Base-by-base conservation (phyloP, 2,113 vertebrate species). In the Pelecanoides urinatrix region DNA sequence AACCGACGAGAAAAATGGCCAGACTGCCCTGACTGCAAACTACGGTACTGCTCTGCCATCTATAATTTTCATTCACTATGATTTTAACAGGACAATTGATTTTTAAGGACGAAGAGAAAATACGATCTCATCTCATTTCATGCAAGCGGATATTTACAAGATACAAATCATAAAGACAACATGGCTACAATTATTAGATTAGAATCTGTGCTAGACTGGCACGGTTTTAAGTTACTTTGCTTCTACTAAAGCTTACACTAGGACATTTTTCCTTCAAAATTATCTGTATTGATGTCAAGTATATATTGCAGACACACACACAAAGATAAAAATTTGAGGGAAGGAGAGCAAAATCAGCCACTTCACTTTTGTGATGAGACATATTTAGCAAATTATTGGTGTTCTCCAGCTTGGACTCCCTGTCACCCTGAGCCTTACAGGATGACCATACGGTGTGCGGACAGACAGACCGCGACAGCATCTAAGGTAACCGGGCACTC, bases 371-470 rank as follows among this genome's bases (percentile, higher is more conserved):
- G 32, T 6, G 22, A 19, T 18, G 40, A 88, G 62, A 21, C 21
- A 9, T 61, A 38, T n/a, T 74, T 30, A 42, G 52, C 8, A 26
- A 27, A 17, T 32, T 29, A 3, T 14, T 49, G 44, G 44, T 44
- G 50, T 6, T 45, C 26, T 50, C 36, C 65, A 40, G 58, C 36
- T 34, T 17, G 23, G n/a, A 27, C 5, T 34, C 17, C 26, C 66
- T 16, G 3, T 10, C 77, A 29, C 32, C 36, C 49, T 6, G 20
- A 36, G 52, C 45, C 62, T 23, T 7, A 13, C 12, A 12, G 52
- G 36, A 9, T 2, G 26, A 16, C 32, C 22, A 10, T 5, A 6
- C 30, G 11, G 4, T 0, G 16, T 8, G 58, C 5, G 3, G 56
- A 42, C 38, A 26, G 71, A 32, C 34, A 36, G 18, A 34, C 47